A percentile compares a stretch with the other conserved stretches of the same genome.
phyloP scores from a whole-genome alignment of 2,888 invertebrate genomes.

The Andrena marginata region DNA sequence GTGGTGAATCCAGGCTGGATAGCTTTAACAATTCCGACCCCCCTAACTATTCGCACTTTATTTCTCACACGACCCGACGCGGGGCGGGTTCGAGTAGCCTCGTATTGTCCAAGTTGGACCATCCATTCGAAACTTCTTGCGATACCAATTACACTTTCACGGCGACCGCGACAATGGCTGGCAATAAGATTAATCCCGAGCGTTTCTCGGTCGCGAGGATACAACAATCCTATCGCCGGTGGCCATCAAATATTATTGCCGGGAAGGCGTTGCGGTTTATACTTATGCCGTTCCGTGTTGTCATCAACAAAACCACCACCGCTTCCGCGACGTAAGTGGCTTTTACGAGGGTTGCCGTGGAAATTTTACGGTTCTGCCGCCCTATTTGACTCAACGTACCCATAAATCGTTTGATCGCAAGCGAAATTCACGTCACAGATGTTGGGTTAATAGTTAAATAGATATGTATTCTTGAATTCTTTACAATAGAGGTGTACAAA shows the following conservation, averaged over 20 bases:
- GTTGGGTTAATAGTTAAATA: too few species aligned
- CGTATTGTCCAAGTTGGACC: background rate
- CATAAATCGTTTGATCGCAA: slow-evolving; percentile 48
- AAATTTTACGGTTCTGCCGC: slow-evolving; percentile 49
- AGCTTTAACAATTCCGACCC: too few species aligned
- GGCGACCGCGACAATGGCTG: slow-evolving; percentile 5
- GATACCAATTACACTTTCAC: slow-evolving; percentile 19
- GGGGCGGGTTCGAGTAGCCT: background rate
- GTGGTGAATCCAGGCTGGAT: too few species aligned
- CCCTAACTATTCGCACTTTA: too few species aligned
- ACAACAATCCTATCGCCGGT: slow-evolving; percentile 21
- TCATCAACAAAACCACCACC: slow-evolving; percentile 40
- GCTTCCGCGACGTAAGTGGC: slow-evolving; percentile 33
- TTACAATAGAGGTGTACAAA: too few species aligned
- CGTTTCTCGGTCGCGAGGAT: background rate
- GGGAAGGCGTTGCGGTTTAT: slow-evolving; percentile 21
- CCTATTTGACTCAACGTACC: slow-evolving; percentile 33
- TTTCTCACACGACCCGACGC: background rate
- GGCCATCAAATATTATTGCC: slow-evolving; percentile 41
- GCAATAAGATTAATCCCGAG: slow-evolving; percentile 21
- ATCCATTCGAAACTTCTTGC: background rate
- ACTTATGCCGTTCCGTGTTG: slow-evolving; percentile 8
- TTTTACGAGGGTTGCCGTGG: slow-evolving; percentile 47
- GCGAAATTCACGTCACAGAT: background rate
- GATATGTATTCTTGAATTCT: too few species aligned